These are phyloP conservation scores for Drosophila longiperda DNA, from an alignment of 2,888 invertebrate genomes.

Conservation along the genomic window DNA sequence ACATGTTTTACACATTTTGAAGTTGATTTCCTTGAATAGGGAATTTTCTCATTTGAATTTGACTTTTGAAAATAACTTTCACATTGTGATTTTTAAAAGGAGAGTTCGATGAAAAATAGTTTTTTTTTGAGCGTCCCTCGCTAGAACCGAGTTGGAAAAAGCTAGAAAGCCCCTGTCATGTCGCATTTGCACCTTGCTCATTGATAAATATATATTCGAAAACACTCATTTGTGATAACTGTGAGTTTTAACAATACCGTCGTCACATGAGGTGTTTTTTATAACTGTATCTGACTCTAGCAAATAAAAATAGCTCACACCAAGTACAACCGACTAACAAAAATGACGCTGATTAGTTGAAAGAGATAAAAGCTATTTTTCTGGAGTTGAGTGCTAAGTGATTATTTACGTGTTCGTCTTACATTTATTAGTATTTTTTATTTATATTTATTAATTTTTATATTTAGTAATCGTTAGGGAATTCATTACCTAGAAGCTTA, in stretches of 20 bases:
- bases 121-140: constrained; percentile 28
- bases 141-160: constrained; percentile 7
- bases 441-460: no score
- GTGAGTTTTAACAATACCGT: constrained; percentile 2
- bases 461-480: constrained; percentile 34
- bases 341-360: not conserved
- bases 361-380: not conserved
- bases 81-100: not conserved
- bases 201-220: constrained; percentile 47
- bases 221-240: constrained; percentile 33
- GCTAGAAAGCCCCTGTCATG: not conserved
- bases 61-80: not conserved
- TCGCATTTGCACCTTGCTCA: constrained; percentile 38
- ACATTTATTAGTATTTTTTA: not conserved
- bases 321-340: not conserved
- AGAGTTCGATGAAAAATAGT: not conserved
- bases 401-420: constrained; percentile 13
- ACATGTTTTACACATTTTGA: not conserved
- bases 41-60: not conserved
- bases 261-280: constrained; percentile 23
- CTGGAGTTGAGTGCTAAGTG: constrained; percentile 5
- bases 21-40: not conserved
- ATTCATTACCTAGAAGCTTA: constrained; percentile 41
- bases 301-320: not conserved
- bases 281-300: constrained; percentile 1